phyloP scores from a whole-genome alignment of 2,113 vertebrate genomes.

The Bujurquina vittata region DNA sequence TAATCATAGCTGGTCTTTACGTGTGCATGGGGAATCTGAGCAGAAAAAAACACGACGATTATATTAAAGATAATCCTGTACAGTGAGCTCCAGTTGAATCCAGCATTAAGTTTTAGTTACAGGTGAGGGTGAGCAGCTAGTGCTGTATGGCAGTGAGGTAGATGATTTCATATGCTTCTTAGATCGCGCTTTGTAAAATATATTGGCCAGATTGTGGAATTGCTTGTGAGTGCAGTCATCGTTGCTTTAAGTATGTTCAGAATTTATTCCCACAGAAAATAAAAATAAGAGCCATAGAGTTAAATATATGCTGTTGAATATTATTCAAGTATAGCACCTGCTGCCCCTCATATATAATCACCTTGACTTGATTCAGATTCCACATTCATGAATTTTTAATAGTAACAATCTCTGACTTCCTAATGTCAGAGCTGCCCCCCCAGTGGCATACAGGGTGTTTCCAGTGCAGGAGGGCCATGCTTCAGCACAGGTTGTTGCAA shows the following conservation, averaged over 20 bases:
- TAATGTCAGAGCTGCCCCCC: neutral
- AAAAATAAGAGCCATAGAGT: slow-evolving; percentile 12
- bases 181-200: slow-evolving; percentile 1
- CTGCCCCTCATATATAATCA: neutral
- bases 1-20: neutral
- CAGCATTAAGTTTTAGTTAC: neutral
- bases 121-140: neutral
- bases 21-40: neutral
- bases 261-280: neutral
- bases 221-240: slow-evolving; percentile 16
- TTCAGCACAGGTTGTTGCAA: slow-evolving; percentile 27
- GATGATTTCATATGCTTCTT: slow-evolving; percentile 7
- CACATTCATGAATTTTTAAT: neutral
- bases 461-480: slow-evolving; percentile 17
- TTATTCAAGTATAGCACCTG: neutral
- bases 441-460: slow-evolving; percentile 47
- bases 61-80: slow-evolving; percentile 14
- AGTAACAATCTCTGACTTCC: neutral
- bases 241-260: neutral
- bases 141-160: neutral
- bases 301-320: neutral
- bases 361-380: neutral
- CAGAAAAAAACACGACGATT: neutral
- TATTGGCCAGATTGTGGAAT: neutral
- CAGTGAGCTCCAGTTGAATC: neutral